phyloP scores from a whole-genome alignment of 2,113 vertebrate genomes.

The Nanorana parkeri region DNA sequence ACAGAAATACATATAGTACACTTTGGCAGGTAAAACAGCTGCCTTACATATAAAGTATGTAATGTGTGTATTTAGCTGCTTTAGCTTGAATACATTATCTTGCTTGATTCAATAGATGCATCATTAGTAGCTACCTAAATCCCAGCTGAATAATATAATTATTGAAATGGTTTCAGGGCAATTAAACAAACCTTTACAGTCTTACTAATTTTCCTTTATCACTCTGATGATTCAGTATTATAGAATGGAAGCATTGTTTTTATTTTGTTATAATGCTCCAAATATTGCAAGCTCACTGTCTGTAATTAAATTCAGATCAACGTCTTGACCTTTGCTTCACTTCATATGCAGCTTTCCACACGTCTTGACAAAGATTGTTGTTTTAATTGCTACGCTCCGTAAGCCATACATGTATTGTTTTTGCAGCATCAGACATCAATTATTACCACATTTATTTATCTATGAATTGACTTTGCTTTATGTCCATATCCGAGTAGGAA shows the following conservation, averaged over 20 bases:
- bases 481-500: slow-evolving; percentile 32
- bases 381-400: slow-evolving; percentile 22
- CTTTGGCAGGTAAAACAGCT: no score
- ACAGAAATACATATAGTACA: no score
- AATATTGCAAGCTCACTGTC: not conserved
- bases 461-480: slow-evolving; percentile 10
- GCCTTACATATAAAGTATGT: no score
- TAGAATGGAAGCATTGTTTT: not conserved
- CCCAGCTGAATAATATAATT: not conserved
- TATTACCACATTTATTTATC: slow-evolving; percentile 26
- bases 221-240: slow-evolving; percentile 2
- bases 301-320: slow-evolving; percentile 41
- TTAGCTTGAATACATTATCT: no score
- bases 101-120: not conserved
- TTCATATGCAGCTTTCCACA: slow-evolving; percentile 33
- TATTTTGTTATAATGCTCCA: not conserved
- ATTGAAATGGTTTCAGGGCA: not conserved
- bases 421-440: slow-evolving; percentile 23
- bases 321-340: slow-evolving; percentile 15
- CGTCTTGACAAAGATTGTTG: slow-evolving; percentile 30
- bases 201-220: not conserved
- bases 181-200: slow-evolving; percentile 2
- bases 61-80: no score
- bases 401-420: not conserved
- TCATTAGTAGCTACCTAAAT: not conserved